A percentile compares a stretch with the other conserved stretches of the same genome.
These are phyloP conservation scores for Archilochus colubris DNA, from an alignment of 2,113 vertebrate species.

Conservation along the genomic window DNA sequence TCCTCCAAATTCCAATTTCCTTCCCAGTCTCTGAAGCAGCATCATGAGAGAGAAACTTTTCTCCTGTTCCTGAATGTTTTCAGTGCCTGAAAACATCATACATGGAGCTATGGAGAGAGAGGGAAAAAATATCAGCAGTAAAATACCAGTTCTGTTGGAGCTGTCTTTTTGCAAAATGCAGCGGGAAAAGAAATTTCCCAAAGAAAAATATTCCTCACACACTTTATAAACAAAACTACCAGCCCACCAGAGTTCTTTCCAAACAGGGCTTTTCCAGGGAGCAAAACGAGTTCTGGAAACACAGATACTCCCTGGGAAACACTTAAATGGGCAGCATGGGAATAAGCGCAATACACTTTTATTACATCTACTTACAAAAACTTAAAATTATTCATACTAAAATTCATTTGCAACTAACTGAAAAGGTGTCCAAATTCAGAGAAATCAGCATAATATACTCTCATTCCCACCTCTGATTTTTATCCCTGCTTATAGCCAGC, in stretches of 20 bases:
- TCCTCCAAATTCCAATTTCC: neutral
- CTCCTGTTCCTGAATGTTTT: neutral
- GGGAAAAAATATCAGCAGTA: neutral
- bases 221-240: neutral
- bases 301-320: neutral
- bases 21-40: neutral
- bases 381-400: neutral
- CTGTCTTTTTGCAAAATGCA: neutral
- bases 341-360: neutral
- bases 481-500: neutral
- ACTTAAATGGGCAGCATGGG: neutral
- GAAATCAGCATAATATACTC: neutral
- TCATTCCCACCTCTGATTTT: neutral
- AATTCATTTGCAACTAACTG: neutral
- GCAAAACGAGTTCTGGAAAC: neutral
- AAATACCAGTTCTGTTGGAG: neutral
- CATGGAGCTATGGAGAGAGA: neutral
- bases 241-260: neutral
- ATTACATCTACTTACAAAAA: neutral
- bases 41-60: neutral
- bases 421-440: neutral
- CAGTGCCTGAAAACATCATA: neutral
- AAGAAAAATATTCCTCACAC: neutral
- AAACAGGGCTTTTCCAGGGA: neutral
- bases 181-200: accelerated